Base-by-base conservation (phyloP, 2,797 vertebrate genomes). In the Fistularia commersonii region DNA sequence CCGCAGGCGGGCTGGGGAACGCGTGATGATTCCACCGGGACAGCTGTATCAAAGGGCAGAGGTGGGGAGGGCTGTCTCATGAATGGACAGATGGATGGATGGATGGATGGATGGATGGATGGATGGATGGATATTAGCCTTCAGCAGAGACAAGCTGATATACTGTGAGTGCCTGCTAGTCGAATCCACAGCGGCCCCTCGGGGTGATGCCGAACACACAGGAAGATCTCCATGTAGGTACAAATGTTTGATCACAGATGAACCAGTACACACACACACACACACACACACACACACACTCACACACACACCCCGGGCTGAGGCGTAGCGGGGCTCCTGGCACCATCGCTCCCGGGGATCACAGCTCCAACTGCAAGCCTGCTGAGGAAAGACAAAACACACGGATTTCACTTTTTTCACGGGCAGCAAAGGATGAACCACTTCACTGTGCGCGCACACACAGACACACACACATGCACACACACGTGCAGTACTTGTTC, bases 51-150 rank as follows among this genome's bases (percentile, higher is more conserved):
- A n/a, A n/a, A n/a, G n/a, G n/a, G n/a, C n/a, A n/a, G n/a, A n/a
- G n/a, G n/a, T n/a, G n/a, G n/a, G n/a, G n/a, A n/a, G n/a, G n/a
- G n/a, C n/a, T n/a, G n/a, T n/a, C n/a, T n/a, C n/a, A n/a, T n/a
- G n/a, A n/a, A n/a, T n/a, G n/a, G n/a, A n/a, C n/a, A n/a, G n/a
- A n/a, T n/a, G n/a, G n/a, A n/a, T n/a, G n/a, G n/a, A n/a, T n/a
- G n/a, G n/a, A n/a, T n/a, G n/a, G n/a, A n/a, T n/a, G n/a, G n/a
- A n/a, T n/a, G n/a, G n/a, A n/a, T n/a, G n/a, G n/a, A n/a, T n/a
- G n/a, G n/a, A n/a, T n/a, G n/a, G n/a, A n/a, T n/a, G n/a, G n/a
- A 74, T 63, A 67, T 65, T 50, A 77, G 48, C 53, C 45, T 50
- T 54, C 61, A 60, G 64, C 46, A 45, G 55, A 47, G 68, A 69